Percentiles rank a stretch among this genome's conserved stretches.
Evolutionary conservation across 1,140 invertebrate genomes (phyloP).

Genomic region (Latrodectus geometricus): DNA sequence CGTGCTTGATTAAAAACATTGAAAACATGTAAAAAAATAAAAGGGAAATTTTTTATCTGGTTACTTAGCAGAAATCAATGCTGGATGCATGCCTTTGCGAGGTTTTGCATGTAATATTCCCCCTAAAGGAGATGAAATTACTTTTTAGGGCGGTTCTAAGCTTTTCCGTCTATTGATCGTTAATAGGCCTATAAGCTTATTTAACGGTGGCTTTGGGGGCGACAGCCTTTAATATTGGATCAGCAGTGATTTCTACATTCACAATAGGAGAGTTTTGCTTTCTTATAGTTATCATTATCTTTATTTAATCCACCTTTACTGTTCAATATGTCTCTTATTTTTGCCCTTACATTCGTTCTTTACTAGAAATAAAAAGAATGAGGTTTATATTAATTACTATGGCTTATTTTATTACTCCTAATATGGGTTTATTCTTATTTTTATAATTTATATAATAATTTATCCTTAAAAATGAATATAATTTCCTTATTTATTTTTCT

Average conservation of each 20-base stretch:
- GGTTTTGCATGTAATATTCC: conserved; percentile 6
- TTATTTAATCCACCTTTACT: too few relatives aligned
- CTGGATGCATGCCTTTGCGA: conserved; percentile 15
- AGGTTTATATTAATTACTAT: too few relatives aligned
- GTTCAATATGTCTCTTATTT: too few relatives aligned
- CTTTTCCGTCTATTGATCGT: conserved; percentile 52
- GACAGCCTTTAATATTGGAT: conserved; percentile 56
- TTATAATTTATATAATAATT: too few relatives aligned
- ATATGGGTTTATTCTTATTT: too few relatives aligned
- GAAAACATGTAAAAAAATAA: background rate
- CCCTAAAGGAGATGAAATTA: conserved; percentile 34
- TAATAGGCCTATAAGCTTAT: conserved; percentile 62
- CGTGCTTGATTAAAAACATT: background rate
- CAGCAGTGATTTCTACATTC: conserved; percentile 20
- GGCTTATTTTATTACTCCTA: too few relatives aligned
- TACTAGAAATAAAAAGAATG: too few relatives aligned
- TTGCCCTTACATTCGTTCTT: too few relatives aligned
- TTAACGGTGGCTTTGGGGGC: conserved; percentile 56
- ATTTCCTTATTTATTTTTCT: too few relatives aligned
- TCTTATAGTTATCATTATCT: too few relatives aligned
- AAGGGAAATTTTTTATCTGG: conserved; percentile 33
- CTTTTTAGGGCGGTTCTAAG: conserved; percentile 45
- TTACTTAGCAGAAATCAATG: conserved; percentile 57
- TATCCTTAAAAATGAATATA: too few relatives aligned
- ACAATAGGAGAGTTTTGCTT: background rate